Percentiles rank a stretch among this genome's conserved stretches.
These are phyloP conservation scores for Hypomecis punctinalis DNA, from an alignment of 2,888 invertebrate species.

Conservation along the genomic window DNA sequence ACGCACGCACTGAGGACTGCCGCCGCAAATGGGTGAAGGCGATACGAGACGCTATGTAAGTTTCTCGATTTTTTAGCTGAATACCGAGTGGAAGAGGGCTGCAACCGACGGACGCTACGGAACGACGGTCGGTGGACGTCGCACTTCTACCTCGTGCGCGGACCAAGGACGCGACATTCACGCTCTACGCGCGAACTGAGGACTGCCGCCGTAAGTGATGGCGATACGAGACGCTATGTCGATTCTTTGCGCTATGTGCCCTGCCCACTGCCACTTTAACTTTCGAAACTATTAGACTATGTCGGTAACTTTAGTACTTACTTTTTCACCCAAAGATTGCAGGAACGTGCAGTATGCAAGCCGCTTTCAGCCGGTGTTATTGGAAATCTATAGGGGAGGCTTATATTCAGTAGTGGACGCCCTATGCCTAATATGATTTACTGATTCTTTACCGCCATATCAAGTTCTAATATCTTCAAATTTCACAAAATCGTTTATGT, in stretches of 20 bases:
- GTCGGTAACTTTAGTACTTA: too few relatives aligned
- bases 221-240: constrained; percentile 96
- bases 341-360: too few relatives aligned
- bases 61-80: constrained; percentile 87
- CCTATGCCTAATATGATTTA: too few relatives aligned
- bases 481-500: too few relatives aligned
- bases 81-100: constrained; percentile 93
- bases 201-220: constrained; percentile 94
- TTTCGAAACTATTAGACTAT: too few relatives aligned
- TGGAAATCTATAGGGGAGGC: too few relatives aligned
- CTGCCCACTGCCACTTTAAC: too few relatives aligned
- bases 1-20: constrained; percentile 94
- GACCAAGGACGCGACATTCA: constrained; percentile 92
- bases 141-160: constrained; percentile 94
- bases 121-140: constrained; percentile 92
- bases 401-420: constrained; percentile 68
- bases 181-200: constrained; percentile 94
- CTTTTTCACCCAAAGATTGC: too few relatives aligned
- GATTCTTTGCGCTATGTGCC: too few relatives aligned
- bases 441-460: too few relatives aligned
- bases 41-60: constrained; percentile 95
- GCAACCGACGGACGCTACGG: constrained; percentile 87
- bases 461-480: too few relatives aligned
- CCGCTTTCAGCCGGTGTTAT: too few relatives aligned
- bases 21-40: constrained; percentile 97